These are phyloP conservation scores for Grantiella picta DNA, from an alignment of 2,113 vertebrate genomes.

Conservation along the genomic window DNA sequence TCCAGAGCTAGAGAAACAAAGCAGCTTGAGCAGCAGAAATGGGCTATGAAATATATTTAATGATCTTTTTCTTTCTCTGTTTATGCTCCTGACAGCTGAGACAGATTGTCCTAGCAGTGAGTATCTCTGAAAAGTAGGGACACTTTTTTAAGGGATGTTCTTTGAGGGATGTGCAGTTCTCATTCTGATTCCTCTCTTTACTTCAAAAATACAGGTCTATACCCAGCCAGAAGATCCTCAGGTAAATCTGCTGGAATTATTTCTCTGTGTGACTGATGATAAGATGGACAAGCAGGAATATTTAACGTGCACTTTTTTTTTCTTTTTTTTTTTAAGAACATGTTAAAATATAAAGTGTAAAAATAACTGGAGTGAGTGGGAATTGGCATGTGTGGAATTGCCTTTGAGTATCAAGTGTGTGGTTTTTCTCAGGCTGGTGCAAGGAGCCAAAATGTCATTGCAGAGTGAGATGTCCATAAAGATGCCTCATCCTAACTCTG, in stretches of 20 bases:
- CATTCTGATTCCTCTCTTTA: neutral
- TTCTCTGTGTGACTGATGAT: neutral
- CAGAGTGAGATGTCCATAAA: neutral
- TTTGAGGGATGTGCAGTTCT: neutral
- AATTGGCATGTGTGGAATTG: neutral
- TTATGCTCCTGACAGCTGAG: constrained; percentile 79
- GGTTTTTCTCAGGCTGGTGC: neutral
- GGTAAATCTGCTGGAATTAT: constrained; percentile 66
- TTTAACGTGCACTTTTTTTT: neutral
- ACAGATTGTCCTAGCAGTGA: constrained; percentile 87
- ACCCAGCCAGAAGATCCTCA: constrained; percentile 84
- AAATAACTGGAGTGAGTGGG: neutral
- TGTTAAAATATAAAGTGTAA: neutral
- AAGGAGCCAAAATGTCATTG: neutral
- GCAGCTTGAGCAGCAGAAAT: neutral
- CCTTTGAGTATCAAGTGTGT: neutral
- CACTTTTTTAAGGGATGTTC: neutral
- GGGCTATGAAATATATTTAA: constrained; percentile 4
- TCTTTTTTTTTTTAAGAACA: rapidly evolving
- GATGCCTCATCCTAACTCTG: rapidly evolving
- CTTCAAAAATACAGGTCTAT: constrained; percentile 79
- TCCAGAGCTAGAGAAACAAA: neutral
- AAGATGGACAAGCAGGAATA: neutral
- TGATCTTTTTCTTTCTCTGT: constrained; percentile 7
- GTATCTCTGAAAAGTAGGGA: constrained; percentile 66